Evolutionary conservation across 2,888 invertebrate genomes (phyloP).

Genomic region (Phania funesta): DNA sequence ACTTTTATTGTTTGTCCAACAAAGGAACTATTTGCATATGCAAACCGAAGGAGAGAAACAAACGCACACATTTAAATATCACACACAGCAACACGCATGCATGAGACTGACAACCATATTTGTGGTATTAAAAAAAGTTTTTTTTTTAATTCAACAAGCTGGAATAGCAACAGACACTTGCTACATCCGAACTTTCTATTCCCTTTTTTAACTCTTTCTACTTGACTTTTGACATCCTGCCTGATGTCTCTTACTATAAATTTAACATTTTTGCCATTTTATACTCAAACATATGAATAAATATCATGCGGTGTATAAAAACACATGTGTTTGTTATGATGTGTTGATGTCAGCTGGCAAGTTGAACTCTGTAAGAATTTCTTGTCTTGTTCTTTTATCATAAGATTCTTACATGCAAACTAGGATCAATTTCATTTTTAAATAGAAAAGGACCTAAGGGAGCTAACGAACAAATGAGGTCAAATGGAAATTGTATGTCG

Average conservation of each 20-base stretch:
- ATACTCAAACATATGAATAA: not conserved
- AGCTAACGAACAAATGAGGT: too few relatives aligned
- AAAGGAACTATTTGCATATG: not conserved
- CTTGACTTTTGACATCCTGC: slow-evolving; percentile 28
- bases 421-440: too few relatives aligned
- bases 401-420: too few relatives aligned
- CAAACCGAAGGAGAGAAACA: not conserved
- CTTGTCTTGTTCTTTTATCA: not conserved
- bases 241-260: slow-evolving; percentile 7
- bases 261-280: not conserved
- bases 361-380: not conserved
- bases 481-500: too few relatives aligned
- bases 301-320: not conserved
- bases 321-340: not conserved
- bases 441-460: too few relatives aligned
- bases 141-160: slow-evolving; percentile 7
- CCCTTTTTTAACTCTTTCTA: slow-evolving; percentile 2
- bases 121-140: not conserved
- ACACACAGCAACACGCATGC: too few relatives aligned
- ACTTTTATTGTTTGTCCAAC: not conserved
- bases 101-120: too few relatives aligned
- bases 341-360: not conserved
- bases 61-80: not conserved
- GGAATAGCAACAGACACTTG: slow-evolving; percentile 3
- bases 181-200: slow-evolving; percentile 7